These are phyloP conservation scores for Platycnemis pennipes DNA, from an alignment of 2,888 invertebrate genomes.

Conservation along the genomic window DNA sequence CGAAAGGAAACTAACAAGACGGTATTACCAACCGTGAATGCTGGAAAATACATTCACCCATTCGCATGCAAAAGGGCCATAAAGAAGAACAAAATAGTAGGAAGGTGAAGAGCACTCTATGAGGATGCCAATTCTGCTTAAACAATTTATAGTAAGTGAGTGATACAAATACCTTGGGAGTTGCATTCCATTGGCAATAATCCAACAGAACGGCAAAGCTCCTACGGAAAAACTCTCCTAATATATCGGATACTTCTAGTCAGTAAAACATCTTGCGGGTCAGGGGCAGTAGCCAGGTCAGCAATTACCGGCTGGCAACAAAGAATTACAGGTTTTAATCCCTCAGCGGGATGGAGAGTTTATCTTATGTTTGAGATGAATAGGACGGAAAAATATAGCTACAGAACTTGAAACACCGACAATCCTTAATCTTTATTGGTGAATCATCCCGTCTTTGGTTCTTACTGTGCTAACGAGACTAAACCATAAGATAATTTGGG, in stretches of 20 bases:
- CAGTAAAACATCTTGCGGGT: too few species aligned
- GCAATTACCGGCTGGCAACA: too few species aligned
- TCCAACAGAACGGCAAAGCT: not conserved
- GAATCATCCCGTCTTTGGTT: too few species aligned
- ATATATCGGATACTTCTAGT: not conserved
- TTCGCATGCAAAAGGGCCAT: not conserved
- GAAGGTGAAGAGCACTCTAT: not conserved
- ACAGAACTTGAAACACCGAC: too few species aligned
- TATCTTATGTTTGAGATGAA: too few species aligned
- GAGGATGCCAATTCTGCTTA: not conserved
- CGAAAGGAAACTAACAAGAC: not conserved
- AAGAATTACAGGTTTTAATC: too few species aligned
- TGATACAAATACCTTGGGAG: not conserved
- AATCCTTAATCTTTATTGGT: too few species aligned
- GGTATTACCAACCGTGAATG: not conserved
- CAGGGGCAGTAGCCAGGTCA: too few species aligned
- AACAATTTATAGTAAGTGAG: not conserved
- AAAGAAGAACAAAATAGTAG: not conserved
- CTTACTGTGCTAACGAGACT: too few species aligned
- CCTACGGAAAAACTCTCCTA: not conserved
- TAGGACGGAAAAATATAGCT: too few species aligned
- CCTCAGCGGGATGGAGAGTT: too few species aligned
- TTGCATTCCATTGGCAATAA: not conserved
- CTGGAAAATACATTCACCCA: not conserved
- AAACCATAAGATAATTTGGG: too few species aligned